Evolutionary conservation across 2,888 invertebrate genomes (phyloP), one percentile per base, ranked within the genome.

Genomic region (Synanthedon formicaeformis): DNA sequence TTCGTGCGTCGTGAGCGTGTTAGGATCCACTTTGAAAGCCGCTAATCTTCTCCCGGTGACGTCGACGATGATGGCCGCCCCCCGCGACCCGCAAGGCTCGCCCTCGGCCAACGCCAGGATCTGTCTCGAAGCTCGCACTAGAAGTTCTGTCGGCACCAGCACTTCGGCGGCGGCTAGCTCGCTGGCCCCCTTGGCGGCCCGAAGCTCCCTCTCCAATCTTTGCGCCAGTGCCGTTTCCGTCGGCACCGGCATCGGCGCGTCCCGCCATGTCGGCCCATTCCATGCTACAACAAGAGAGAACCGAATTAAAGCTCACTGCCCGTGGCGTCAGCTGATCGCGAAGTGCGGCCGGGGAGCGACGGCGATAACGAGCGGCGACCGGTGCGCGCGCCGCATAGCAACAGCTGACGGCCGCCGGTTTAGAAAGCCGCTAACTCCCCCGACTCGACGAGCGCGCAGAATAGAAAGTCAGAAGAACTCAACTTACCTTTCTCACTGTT

Each of bases 1-100:
- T 83, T 97, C 96, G 79, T 96, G 97, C 58, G 96, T 97, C 57
- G 96, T 94, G 52, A 96, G 93, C 40, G 95, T 94, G 73, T 91
- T 91, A 52, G 94, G 93, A 84, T 96, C 96, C 71, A 94, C 92
- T 80, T 95, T 93, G 79, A 96, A 91, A 68, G 93, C 93, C 54
- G 95, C 94, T 65, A 96, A 89, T 70, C 92, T 89, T 64, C 94
- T 89, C 51, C 92, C 92, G 73, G 95, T 93, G 65, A 95, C 93
- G 78, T 93, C 93, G 55, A 96, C 91, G 78, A 92, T 94, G 60
- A 96, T 88, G n/a, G 93, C 93, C 70, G 96, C 95, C 45, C 96
- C 96, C 62, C 95, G 88, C 51, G 96, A 90, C 52, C 96, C 97
- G 82, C 95, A 96, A 14, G 96, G 96, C 80, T 97, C 96, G 52